Percentiles rank a stretch among this genome's conserved stretches.
phyloP scores from a whole-genome alignment of 37 sponge, comb jelly and placozoan genomes.

The Bolinopsis microptera region DNA sequence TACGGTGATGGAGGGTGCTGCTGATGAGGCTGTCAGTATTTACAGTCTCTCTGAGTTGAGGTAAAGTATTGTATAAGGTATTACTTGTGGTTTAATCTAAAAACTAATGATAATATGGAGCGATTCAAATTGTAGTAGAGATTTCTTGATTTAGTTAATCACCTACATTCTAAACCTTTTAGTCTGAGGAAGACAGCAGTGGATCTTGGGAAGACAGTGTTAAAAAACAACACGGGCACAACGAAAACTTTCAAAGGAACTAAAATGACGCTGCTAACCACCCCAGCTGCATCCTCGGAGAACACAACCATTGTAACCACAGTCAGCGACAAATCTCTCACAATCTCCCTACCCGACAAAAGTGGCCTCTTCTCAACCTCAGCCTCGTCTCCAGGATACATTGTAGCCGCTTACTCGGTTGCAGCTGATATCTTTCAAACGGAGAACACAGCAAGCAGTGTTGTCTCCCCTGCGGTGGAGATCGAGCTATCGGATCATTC shows the following conservation, averaged over 20 bases:
- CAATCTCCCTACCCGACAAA: background rate
- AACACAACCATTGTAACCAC: background rate
- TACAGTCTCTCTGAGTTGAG: background rate
- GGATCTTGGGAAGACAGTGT: background rate
- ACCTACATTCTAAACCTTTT: too few species aligned
- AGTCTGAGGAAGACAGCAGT: background rate
- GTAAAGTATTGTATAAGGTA: too few species aligned
- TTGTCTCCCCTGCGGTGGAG: slow-evolving; percentile 3
- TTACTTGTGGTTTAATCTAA: too few species aligned
- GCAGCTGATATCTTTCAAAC: background rate
- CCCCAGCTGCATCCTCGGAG: background rate
- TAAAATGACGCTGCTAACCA: background rate
- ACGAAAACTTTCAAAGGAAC: background rate
- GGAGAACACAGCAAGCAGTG: background rate
- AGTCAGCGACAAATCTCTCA: background rate
- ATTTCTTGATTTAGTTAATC: too few species aligned
- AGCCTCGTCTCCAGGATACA: background rate
- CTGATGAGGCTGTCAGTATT: background rate
- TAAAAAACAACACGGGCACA: background rate
- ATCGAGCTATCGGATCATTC: background rate
- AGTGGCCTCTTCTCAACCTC: slow-evolving; percentile 4
- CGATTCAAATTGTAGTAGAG: too few species aligned
- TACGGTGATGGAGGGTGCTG: background rate
- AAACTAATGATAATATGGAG: too few species aligned
- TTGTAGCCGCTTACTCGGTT: background rate